Conservation (phyloP, 35 echinoderm and acorn worm genomes). For the Stichopus chloronotus region DNA sequence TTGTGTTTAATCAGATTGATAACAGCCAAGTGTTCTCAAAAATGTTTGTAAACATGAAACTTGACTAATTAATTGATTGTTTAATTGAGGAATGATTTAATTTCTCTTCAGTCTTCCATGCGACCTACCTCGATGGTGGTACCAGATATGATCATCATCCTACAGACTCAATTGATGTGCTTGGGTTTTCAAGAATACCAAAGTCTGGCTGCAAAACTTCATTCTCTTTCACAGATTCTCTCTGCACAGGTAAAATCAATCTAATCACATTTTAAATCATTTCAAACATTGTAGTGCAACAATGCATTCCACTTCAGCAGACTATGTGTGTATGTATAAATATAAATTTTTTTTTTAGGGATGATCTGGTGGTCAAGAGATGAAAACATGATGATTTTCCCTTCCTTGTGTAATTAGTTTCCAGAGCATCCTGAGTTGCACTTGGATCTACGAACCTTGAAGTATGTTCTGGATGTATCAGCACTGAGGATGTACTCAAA, state of each 20-base stretch:
- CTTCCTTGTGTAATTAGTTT: constrained; percentile 56
- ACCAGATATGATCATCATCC: constrained; percentile 78
- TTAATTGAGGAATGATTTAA: not conserved
- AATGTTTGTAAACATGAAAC: too few species aligned
- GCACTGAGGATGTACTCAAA: constrained; percentile 64
- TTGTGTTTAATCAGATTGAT: too few species aligned
- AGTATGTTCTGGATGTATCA: constrained; percentile 69
- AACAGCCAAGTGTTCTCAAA: too few species aligned
- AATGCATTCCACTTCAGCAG: not conserved
- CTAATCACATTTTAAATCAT: not conserved
- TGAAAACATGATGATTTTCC: not conserved
- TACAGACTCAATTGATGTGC: constrained; percentile 74
- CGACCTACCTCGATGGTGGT: constrained; percentile 83
- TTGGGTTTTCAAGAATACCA: constrained; percentile 76
- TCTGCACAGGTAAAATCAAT: constrained; percentile 35
- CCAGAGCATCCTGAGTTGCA: constrained; percentile 60
- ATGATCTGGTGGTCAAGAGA: too few species aligned
- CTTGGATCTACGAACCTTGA: constrained; percentile 63
- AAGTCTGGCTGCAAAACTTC: constrained; percentile 71
- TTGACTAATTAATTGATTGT: not conserved
- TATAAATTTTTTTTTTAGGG: not conserved
- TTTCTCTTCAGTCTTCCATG: constrained; percentile 76
- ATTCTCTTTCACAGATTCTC: constrained; percentile 58
- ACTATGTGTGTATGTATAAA: not conserved
- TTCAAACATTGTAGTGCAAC: not conserved